Base-by-base conservation (phyloP, 2,797 vertebrate species). In the Hephaestus fuliginosus region DNA sequence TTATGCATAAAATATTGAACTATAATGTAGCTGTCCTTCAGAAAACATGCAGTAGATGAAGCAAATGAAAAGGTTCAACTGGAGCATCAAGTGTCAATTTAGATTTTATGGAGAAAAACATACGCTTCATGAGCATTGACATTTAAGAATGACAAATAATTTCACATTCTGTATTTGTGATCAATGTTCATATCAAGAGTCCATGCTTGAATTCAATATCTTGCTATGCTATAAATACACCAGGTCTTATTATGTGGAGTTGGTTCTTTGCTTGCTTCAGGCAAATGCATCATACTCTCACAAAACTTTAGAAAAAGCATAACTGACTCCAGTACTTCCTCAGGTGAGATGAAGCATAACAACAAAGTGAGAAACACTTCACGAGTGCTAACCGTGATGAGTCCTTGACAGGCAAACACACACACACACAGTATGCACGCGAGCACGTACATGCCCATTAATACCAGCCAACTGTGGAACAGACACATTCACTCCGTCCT, bases 391-490 rank as follows among this genome's bases (percentile, higher is more conserved):
- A 22, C 12, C 14, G 55, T 41, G 56, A n/a, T 51, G 30, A 63
- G 39, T 70, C 70, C 14, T 64, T 68, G 33, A 79, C 33, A 69
- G 53, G 39, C 25, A 25, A 25, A 25, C 25, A 25, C 20, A 58
- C 25, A 36, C 17, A 28, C 20, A 61, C 43, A 52, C 17, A 14
- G 11, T 61, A 60, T 44, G 33, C 39, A 57, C 20, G 36, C 36
- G 22, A 22, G 17, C n/a, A 43, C 25, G 36, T 28, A 39, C 52
- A 69, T 30, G 17, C 30, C 44, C 43, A 51, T 66, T 33, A 64
- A 81, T 22, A 64, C 18, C 56, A 33, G 51, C 18, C 68, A 65
- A 52, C 52, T 70, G n/a, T 60, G 25, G 25, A 72, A 33, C 39
- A 69, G 12, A 63, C 17, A 72, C 7, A 55, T 53, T 57, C 46